Evolutionary conservation across 2,797 vertebrate species (phyloP).

Genomic region (Perodicticus potto): DNA sequence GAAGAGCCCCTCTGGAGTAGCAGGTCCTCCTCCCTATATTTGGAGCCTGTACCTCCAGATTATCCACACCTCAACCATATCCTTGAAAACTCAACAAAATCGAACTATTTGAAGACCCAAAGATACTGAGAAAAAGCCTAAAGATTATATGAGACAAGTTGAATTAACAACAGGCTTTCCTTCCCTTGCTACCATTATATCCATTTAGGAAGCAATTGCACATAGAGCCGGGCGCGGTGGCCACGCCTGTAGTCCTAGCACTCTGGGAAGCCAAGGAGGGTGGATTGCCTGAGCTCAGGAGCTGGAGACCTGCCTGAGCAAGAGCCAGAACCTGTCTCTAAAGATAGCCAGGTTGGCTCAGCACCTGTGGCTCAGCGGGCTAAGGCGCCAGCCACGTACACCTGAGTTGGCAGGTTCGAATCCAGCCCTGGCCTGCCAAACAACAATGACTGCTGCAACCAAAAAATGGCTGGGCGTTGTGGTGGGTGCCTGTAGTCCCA

Average conservation of each 20-base stretch:
- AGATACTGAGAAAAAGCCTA: neutral
- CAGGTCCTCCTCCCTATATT: neutral
- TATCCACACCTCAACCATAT: neutral
- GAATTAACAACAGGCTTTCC: neutral
- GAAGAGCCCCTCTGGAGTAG: neutral
- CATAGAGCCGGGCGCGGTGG: neutral
- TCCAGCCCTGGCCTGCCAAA: no score
- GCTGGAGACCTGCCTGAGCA: no score
- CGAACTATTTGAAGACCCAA: conserved; percentile 34
- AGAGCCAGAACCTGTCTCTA: no score
- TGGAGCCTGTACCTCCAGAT: neutral
- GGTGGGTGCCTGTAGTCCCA: no score
- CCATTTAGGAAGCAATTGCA: neutral
- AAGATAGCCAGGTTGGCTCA: no score
- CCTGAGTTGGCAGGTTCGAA: no score
- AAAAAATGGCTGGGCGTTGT: no score
- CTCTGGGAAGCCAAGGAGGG: no score
- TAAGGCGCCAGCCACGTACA: no score
- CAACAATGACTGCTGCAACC: no score
- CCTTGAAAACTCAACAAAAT: conserved; percentile 35
- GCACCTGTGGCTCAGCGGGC: no score
- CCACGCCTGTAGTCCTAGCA: neutral
- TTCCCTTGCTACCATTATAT: neutral
- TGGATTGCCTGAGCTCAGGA: no score
- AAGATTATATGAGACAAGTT: neutral